Base-by-base conservation (phyloP, 2,888 invertebrate species). In the Balanococcus diminutus region DNA sequence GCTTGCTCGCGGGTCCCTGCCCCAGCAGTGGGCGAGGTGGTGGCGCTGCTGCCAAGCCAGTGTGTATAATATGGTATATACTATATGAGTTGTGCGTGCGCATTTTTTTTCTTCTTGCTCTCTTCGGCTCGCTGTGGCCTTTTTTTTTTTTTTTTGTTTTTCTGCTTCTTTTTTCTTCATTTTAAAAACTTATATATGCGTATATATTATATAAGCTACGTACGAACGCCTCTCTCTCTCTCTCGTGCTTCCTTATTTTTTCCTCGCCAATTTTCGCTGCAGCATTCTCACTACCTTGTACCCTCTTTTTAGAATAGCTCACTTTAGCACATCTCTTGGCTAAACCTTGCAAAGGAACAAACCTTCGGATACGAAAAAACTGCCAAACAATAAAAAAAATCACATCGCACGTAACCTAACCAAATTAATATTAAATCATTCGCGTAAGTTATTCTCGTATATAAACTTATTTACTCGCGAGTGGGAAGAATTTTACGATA, bases 61-160 rank as follows among this genome's bases (percentile, higher is more conserved):
- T 56, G 19, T 56, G 56, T 56, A 22, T 56, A 22, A 46, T 81
- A 25, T 84, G 75, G 39, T 84, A 72, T 67, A 61, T 85, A 79
- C 28, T 75, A 85, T 51, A 85, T 85, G 85, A 85, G 85, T 79
- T 19, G 85, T 85, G 85, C 85, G 85, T 85, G 85, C 85, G 85
- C 85, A 85, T 85, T 85, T 85, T 84, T 85, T 56, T 56, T 22
- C 82, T 72, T 84, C 72, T 51, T 11, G 5, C 11, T 11, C 14
- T 46, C 46, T 28, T 67, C 28, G 67, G 67, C 67, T 28, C 9
- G 4, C 3, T 8, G 6, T 46, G 9, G 28, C 16, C 3, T 67
- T 67, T 67, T 67, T 67, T 22, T 8, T 2, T 22, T 22, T 22
- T 1, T 5, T 22, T 56, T 22, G 3, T 56, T 56, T n/a, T 28